Evolutionary conservation across 2,888 invertebrate genomes (phyloP), one percentile per base, ranked within the genome.

Genomic region (Pachliopta kotzebuea): DNA sequence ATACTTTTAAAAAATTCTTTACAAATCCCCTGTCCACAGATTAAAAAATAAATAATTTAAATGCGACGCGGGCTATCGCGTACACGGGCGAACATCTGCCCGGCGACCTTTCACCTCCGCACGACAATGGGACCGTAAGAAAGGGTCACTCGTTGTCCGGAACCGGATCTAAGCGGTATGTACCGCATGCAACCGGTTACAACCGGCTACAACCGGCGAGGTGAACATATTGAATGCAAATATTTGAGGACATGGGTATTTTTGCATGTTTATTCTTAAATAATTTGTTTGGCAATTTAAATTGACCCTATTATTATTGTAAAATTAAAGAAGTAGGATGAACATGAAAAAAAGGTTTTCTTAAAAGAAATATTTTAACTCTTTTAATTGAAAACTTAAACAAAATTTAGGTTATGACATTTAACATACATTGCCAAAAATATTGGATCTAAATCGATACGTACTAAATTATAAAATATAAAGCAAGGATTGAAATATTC

Each of bases 71-170:
- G 60, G 56, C 45, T 60, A 65, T 60, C 59, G 64, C 49, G 53
- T 50, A 24, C 31, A 31, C 45, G 17, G 61, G 23, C 69, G 37
- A 75, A 81, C 86, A 87, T 88, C 88, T 86, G 88, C 79, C 74
- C 42, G 63, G 70, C 72, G 77, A 80, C 80, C 83, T 81, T 78
- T 79, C 73, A 80, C 79, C 76, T 69, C 67, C 65, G 67, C 64
- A 70, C 69, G 65, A 85, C 81, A 84, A 85, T 76, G 71, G 76
- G 69, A 73, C 72, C 72, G 72, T 71, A 86, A 88, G 87, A 83
- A 89, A 80, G 87, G 87, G 88, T 87, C 75, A 74, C 74, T 82
- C 76, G 74, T 73, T 79, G 85, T 83, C 79, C 85, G 79, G 69
- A 82, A 85, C 88, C 85, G 85, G 86, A 84, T 83, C 74, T 77